Base-by-base conservation (phyloP, 2,113 vertebrate species). In the Myotis davidii region DNA sequence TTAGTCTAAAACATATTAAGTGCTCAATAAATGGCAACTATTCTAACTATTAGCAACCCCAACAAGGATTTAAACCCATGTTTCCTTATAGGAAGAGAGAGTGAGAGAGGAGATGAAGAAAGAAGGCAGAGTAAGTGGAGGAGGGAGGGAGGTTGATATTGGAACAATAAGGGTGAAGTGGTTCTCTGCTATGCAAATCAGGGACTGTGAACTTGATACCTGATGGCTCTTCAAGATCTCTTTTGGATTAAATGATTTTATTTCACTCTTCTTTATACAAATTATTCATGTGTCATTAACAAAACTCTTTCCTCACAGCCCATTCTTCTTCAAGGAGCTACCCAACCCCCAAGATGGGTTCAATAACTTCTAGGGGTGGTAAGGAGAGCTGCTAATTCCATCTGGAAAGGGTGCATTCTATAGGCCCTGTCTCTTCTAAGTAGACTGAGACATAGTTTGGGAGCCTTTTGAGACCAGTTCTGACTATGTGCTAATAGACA, bases 221-320 rank as follows among this genome's bases (percentile, higher is more conserved):
- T 70, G 81, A 61, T 45, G 67, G 27, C 27, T 77, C n/a, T 88
- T 87, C 72, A 86, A 88, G 54, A 10, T 81, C 23, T 92, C 77
- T 73, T 11, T 6, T 14, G 88, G 39, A 83, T 79, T 88, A 94
- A 95, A 89, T 93, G 4, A 93, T 72, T 59, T 83, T 83, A 79
- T 74, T 89, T 91, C 3, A 11, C 27, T 93, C n/a, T 10, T 59
- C 72, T 11, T 86, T 91, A 86, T 7, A 91, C 18, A 93, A 83
- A 56, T 76, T 78, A 70, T 56, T 85, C 11, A 48, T 27, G 65
- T 92, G 20, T 94, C 69, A 92, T 56, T 76, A 67, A 83, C 23
- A 94, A 95, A 50, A 56, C 16, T 42, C 42, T n/a, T 89, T 89
- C 61, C 10, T 79, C 14, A 37, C 16, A 86, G 18, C 34, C 39